These are phyloP conservation scores for Crax fasciolata DNA, from an alignment of 2,797 vertebrate species.

Conservation along the genomic window DNA sequence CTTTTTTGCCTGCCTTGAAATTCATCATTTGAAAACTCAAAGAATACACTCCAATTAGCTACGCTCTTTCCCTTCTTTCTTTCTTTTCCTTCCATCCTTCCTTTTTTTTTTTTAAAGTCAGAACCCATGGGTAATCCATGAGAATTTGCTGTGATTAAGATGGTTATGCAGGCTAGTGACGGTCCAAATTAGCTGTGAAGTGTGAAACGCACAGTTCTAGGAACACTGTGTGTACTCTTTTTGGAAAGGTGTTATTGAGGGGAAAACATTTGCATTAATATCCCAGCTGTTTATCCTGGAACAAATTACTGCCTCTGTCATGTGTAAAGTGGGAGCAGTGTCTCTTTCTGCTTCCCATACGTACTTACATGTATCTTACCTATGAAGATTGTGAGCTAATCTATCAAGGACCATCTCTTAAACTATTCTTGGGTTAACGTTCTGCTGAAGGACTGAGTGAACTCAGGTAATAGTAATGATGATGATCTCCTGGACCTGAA, in stretches of 20 bases:
- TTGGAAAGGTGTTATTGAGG: not conserved
- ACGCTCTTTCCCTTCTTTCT: not conserved
- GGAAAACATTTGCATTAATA: not conserved
- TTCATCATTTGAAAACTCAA: not conserved
- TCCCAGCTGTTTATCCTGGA: not conserved
- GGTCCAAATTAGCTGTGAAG: not conserved
- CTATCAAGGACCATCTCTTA: not conserved
- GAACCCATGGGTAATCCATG: not conserved
- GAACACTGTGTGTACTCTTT: fast-evolving
- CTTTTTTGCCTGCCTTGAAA: not conserved
- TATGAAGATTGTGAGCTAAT: not conserved
- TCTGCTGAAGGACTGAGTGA: not conserved
- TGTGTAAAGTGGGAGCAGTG: not conserved
- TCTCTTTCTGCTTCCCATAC: not conserved
- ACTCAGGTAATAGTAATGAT: not conserved
- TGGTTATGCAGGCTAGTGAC: not conserved
- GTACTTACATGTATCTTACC: not conserved
- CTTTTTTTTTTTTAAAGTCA: not conserved
- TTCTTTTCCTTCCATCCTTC: no score
- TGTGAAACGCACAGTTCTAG: fast-evolving
- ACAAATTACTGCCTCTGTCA: not conserved
- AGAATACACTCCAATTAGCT: not conserved
- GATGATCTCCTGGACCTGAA: not conserved
- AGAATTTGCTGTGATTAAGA: not conserved
- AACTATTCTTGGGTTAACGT: not conserved